Evolutionary conservation across 2,113 vertebrate species (phyloP).

Genomic region (Vulpes lagopus): DNA sequence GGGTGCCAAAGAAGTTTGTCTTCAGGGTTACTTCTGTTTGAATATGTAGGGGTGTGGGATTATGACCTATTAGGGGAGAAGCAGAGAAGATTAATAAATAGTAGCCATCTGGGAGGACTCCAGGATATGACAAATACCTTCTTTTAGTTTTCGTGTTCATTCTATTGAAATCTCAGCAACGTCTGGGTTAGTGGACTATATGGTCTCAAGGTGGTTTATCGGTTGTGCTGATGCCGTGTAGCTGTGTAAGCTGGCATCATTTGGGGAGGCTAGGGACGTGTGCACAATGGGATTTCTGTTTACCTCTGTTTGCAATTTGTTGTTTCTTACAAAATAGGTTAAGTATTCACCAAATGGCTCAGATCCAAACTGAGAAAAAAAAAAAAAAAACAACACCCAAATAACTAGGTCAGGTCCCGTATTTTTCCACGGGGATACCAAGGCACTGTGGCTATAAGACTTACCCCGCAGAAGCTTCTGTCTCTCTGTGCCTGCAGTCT

Average conservation of each 20-base stretch:
- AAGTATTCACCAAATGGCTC: no score
- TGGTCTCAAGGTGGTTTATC: fast-evolving
- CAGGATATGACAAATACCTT: no score
- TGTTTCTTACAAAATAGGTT: no score
- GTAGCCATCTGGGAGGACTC: fast-evolving
- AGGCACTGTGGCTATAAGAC: background rate
- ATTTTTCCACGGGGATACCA: background rate
- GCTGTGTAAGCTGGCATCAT: background rate
- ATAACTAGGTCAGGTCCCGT: no score
- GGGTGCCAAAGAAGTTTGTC: constrained; percentile 95
- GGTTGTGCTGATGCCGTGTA: background rate
- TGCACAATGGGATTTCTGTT: background rate
- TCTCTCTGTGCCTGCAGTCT: background rate
- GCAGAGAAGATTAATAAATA: fast-evolving
- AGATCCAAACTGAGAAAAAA: no score
- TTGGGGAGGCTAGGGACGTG: background rate
- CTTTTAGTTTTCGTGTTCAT: background rate
- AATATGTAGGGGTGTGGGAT: constrained; percentile 88
- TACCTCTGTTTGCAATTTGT: background rate
- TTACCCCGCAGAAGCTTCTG: background rate
- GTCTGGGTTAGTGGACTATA: background rate
- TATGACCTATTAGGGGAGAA: constrained; percentile 84
- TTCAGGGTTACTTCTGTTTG: constrained; percentile 94
- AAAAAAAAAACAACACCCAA: no score
- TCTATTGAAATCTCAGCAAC: background rate